phyloP scores from a whole-genome alignment of 2,797 vertebrate species.

The Lindbergichthys nudifrons region DNA sequence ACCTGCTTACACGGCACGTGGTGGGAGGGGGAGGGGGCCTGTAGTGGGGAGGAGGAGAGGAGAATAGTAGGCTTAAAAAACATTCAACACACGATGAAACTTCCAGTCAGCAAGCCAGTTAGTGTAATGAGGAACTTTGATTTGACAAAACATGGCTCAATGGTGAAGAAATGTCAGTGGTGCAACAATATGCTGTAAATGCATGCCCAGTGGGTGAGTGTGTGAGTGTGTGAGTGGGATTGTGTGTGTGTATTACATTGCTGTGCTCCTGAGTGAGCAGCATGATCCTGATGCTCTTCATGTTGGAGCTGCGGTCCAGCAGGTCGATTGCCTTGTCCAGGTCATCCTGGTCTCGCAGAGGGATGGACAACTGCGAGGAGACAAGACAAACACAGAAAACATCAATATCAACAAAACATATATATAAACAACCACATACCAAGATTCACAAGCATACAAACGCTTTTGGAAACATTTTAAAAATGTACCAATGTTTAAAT shows the following conservation, averaged over 20 bases:
- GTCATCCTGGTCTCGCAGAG: slow-evolving; percentile 93
- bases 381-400: slow-evolving; percentile 11
- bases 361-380: slow-evolving; percentile 90
- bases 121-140: slow-evolving; percentile 43
- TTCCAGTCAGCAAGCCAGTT: background rate
- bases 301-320: slow-evolving; percentile 93
- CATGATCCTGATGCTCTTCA: slow-evolving; percentile 97
- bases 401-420: background rate
- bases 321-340: slow-evolving; percentile 96
- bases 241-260: slow-evolving; percentile 85
- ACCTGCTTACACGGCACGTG: slow-evolving; percentile 91
- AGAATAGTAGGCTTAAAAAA: background rate
- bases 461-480: background rate
- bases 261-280: slow-evolving; percentile 91
- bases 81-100: background rate
- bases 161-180: slow-evolving; percentile 56
- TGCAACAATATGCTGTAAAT: slow-evolving; percentile 32
- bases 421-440: background rate
- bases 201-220: background rate
- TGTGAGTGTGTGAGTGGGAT: background rate
- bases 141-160: slow-evolving; percentile 52
- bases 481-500: background rate
- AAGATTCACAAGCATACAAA: background rate
- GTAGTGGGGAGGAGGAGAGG: slow-evolving; percentile 32
- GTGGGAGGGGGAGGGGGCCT: slow-evolving; percentile 87